Conservation (phyloP, 2,888 invertebrate species). For the Phasia obesa region DNA sequence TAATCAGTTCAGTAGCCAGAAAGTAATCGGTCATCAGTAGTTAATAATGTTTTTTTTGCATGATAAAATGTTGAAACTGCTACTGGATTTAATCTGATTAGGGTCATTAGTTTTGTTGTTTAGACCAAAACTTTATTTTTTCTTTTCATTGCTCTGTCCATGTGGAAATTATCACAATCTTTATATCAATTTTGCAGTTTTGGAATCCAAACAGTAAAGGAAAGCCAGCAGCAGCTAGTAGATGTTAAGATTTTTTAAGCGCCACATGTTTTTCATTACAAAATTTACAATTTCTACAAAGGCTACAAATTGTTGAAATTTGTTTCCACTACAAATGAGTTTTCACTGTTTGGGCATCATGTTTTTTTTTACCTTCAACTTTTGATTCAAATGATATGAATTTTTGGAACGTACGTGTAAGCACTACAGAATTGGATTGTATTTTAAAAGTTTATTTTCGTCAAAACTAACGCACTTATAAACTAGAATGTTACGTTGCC, state of each 20-base stretch:
- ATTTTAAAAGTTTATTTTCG: too few relatives aligned
- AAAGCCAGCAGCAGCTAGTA: not conserved
- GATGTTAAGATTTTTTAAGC: constrained; percentile 30
- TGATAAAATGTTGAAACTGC: constrained; percentile 53
- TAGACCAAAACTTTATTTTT: constrained; percentile 18
- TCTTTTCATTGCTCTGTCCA: not conserved
- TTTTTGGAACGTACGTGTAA: too few relatives aligned
- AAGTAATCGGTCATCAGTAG: constrained; percentile 56
- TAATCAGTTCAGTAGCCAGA: constrained; percentile 41
- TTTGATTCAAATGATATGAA: too few relatives aligned
- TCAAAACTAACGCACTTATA: too few relatives aligned
- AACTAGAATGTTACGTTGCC: too few relatives aligned
- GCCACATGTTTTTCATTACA: too few relatives aligned
- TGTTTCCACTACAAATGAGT: too few relatives aligned
- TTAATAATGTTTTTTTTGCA: constrained; percentile 49
- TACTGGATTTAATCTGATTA: constrained; percentile 62
- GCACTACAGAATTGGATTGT: too few relatives aligned
- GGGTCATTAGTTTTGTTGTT: constrained; percentile 25
- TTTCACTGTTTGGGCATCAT: too few relatives aligned
- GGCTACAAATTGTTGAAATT: too few relatives aligned
- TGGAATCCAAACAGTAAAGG: not conserved
- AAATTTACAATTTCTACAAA: too few relatives aligned
- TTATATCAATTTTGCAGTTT: not conserved
- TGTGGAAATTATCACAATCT: constrained; percentile 1
- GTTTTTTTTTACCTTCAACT: too few relatives aligned